Conservation (phyloP, 2,797 vertebrate species). For the Sylvilagus floridanus region DNA sequence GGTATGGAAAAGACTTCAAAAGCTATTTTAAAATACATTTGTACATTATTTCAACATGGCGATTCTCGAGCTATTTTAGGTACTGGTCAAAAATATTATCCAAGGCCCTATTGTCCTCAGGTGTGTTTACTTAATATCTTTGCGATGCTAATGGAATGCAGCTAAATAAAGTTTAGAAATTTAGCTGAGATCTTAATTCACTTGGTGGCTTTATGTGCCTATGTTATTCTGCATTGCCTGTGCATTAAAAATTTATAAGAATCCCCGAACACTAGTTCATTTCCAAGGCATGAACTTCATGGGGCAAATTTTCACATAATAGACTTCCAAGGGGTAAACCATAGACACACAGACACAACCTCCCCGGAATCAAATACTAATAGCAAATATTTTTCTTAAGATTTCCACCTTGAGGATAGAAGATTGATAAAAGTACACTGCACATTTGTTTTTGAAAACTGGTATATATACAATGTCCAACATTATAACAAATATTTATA, state of each 20-base stretch:
- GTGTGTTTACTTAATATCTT: slow-evolving; percentile 47
- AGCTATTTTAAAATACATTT: slow-evolving; percentile 27
- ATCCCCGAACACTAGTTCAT: slow-evolving; percentile 54
- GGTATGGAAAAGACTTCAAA: neutral
- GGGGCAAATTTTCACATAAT: slow-evolving; percentile 49
- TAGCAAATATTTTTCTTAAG: neutral
- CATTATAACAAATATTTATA: neutral
- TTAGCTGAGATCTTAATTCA: slow-evolving; percentile 58
- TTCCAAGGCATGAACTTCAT: slow-evolving; percentile 59
- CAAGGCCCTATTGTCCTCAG: slow-evolving; percentile 25
- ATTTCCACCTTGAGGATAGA: neutral
- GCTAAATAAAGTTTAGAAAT: slow-evolving; percentile 35
- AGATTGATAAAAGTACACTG: neutral
- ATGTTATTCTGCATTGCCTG: neutral
- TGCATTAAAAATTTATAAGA: slow-evolving; percentile 70
- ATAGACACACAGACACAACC: slow-evolving; percentile 37
- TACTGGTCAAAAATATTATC: slow-evolving; percentile 18
- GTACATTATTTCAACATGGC: neutral
- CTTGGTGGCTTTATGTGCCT: slow-evolving; percentile 45
- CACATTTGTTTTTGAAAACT: neutral
- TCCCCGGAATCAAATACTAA: slow-evolving; percentile 16
- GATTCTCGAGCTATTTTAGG: slow-evolving; percentile 33
- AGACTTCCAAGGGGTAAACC: slow-evolving; percentile 46
- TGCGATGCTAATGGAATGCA: slow-evolving; percentile 48
- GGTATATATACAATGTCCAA: neutral